Percentiles rank a stretch among this genome's conserved stretches.
Conservation (phyloP, 2,113 vertebrate genomes). For the Cygnus atratus region DNA sequence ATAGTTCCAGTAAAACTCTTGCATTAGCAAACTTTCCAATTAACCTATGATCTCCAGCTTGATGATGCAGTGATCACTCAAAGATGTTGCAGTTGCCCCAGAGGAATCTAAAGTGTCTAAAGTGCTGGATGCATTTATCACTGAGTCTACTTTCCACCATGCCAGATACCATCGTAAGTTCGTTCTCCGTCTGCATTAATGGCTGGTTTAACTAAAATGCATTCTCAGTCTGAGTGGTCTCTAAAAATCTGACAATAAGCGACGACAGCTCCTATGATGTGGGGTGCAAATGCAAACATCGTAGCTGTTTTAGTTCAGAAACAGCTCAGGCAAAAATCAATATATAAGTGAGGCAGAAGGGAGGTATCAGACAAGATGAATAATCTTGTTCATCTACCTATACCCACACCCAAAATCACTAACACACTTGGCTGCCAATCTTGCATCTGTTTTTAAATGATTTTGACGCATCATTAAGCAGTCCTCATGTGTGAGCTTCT, state of each 20-base stretch:
- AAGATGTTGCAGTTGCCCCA: slow-evolving; percentile 28
- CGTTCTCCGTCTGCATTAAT: not conserved
- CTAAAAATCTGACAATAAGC: slow-evolving; percentile 8
- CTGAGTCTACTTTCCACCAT: not conserved
- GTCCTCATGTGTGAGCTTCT: not conserved
- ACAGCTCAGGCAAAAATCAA: not conserved
- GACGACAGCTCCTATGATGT: not conserved
- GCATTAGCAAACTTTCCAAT: slow-evolving; percentile 49
- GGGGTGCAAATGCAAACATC: not conserved
- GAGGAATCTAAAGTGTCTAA: slow-evolving; percentile 36
- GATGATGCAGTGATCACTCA: not conserved
- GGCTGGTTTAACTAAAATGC: slow-evolving; percentile 27
- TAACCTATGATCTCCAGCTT: slow-evolving; percentile 2
- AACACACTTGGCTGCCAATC: not conserved
- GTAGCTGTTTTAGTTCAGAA: not conserved
- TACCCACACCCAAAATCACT: not conserved
- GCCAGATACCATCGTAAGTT: not conserved
- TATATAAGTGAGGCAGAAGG: slow-evolving; percentile 11
- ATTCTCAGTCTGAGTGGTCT: not conserved
- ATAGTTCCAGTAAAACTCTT: not conserved
- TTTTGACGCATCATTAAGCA: not conserved
- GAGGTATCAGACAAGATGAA: not conserved
- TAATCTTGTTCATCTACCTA: not conserved
- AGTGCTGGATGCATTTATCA: slow-evolving; percentile 35
- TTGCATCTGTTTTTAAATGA: slow-evolving; percentile 7